phyloP scores from a whole-genome alignment of 2,797 vertebrate species.

The Botia kubotai region DNA sequence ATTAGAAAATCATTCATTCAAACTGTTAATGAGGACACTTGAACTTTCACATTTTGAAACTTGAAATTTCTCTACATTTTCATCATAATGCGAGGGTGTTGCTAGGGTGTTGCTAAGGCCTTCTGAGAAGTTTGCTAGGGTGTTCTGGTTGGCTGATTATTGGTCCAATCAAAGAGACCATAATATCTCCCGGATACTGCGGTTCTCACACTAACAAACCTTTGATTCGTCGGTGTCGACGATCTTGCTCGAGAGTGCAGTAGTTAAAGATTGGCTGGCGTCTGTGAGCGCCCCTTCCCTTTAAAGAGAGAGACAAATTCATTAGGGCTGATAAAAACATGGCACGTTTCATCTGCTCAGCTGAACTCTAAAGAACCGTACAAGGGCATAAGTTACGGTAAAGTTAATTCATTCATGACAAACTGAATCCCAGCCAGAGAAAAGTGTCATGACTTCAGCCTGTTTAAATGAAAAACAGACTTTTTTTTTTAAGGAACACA shows the following conservation, averaged over 20 bases:
- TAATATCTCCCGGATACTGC: too few relatives aligned
- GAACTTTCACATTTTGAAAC: background rate
- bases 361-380: conserved; percentile 30
- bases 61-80: background rate
- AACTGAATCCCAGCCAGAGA: background rate
- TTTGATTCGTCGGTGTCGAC: conserved; percentile 41
- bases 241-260: conserved; percentile 67
- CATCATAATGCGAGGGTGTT: background rate
- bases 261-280: conserved; percentile 61
- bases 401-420: conserved; percentile 25
- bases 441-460: conserved; percentile 8
- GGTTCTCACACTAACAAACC: conserved; percentile 60
- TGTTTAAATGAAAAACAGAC: background rate
- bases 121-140: background rate
- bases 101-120: background rate
- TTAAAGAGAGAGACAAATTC: conserved; percentile 44
- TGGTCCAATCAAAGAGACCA: too few relatives aligned
- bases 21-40: too few relatives aligned
- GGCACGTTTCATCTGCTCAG: background rate
- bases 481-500: conserved; percentile 8
- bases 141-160: background rate
- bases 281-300: conserved; percentile 59
- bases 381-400: conserved; percentile 6
- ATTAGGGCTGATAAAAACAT: background rate
- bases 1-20: background rate